Evolutionary conservation across 2,888 invertebrate species (phyloP).

Genomic region (Mimachlamys varia): DNA sequence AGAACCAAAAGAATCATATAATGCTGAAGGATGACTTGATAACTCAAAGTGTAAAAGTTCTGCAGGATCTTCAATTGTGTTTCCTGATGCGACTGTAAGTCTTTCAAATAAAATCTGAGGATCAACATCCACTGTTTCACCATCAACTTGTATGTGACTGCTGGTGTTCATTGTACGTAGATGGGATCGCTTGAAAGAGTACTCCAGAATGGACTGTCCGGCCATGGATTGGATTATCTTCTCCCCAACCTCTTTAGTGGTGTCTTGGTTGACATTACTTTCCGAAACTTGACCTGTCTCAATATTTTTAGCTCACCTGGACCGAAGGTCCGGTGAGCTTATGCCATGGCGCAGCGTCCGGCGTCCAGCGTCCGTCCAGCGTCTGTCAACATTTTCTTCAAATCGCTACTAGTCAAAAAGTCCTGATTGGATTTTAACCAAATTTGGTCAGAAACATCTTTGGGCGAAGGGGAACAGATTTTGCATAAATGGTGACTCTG

Average conservation of each 20-base stretch:
- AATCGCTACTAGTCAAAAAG: too few relatives aligned
- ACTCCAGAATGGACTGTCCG: background rate
- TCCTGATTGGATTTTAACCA: too few relatives aligned
- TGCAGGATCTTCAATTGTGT: constrained; percentile 40
- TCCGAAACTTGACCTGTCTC: constrained; percentile 58
- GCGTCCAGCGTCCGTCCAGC: too few relatives aligned
- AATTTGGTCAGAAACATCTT: too few relatives aligned
- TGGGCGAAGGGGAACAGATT: too few relatives aligned
- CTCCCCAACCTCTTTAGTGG: constrained; percentile 35
- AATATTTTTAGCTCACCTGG: too few relatives aligned
- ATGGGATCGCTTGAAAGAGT: constrained; percentile 36
- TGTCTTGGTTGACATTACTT: constrained; percentile 39
- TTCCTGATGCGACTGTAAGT: constrained; percentile 36
- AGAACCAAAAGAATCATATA: constrained; percentile 60
- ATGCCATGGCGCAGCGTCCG: too few relatives aligned
- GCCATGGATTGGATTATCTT: constrained; percentile 24
- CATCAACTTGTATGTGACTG: constrained; percentile 42
- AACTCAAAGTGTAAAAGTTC: constrained; percentile 57
- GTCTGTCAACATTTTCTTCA: too few relatives aligned
- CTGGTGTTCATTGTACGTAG: background rate
- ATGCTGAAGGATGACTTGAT: constrained; percentile 49
- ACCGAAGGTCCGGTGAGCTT: too few relatives aligned
- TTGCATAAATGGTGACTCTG: too few relatives aligned
- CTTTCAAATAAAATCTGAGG: constrained; percentile 46
- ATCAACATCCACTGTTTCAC: constrained; percentile 40